Conservation (phyloP, 2,113 vertebrate species). For the Epinephelus fuscoguttatus region DNA sequence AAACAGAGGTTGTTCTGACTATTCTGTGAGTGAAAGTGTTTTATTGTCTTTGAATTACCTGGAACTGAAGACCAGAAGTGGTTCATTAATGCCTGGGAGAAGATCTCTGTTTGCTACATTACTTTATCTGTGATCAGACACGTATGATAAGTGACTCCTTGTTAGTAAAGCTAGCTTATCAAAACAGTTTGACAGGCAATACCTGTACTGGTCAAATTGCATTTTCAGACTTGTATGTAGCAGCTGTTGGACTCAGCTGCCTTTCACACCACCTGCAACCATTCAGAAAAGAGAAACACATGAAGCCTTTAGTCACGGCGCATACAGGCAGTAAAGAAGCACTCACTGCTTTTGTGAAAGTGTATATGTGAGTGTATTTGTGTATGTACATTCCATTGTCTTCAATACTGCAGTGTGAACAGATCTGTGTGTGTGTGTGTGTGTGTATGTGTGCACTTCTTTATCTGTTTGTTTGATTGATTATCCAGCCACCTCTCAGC, state of each 20-base stretch:
- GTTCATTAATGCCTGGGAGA: not conserved
- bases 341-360: slow-evolving; percentile 16
- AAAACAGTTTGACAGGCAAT: slow-evolving; percentile 10
- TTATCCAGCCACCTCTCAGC: slow-evolving; percentile 58
- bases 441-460: slow-evolving; percentile 40
- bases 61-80: not conserved
- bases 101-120: not conserved
- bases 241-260: slow-evolving; percentile 32
- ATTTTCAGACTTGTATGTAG: not conserved
- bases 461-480: slow-evolving; percentile 76
- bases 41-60: not conserved
- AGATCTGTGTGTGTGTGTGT: slow-evolving; percentile 44
- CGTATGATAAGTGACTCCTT: not conserved
- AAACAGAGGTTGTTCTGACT: not conserved
- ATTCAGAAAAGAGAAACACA: slow-evolving; percentile 21
- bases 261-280: slow-evolving; percentile 34
- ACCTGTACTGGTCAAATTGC: not conserved
- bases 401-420: slow-evolving; percentile 34
- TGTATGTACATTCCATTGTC: slow-evolving; percentile 43
- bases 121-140: not conserved
- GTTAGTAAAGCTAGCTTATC: slow-evolving; percentile 1
- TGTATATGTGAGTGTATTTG: slow-evolving; percentile 11
- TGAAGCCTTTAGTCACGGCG: slow-evolving; percentile 29
- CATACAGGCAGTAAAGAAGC: not conserved
- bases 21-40: not conserved